phyloP scores from a whole-genome alignment of 2,888 invertebrate genomes.

The Shargacucullia verbasci region DNA sequence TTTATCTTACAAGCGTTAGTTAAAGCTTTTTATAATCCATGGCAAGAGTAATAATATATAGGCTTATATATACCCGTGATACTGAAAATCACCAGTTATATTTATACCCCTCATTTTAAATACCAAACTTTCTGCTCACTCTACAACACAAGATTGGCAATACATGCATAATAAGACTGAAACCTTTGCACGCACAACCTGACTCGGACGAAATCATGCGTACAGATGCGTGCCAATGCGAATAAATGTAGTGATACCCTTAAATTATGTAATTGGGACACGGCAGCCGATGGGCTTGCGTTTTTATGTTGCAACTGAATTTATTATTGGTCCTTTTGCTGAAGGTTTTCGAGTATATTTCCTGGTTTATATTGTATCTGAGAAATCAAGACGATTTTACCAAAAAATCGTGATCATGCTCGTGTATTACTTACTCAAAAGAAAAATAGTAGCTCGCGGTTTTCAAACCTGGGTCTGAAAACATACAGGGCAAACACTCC shows the following conservation, averaged over 20 bases:
- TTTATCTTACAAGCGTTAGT: no score
- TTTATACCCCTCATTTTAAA: no score
- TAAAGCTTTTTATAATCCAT: no score
- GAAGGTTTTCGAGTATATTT: not conserved
- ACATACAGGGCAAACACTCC: no score
- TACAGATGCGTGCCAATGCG: slow-evolving; percentile 39
- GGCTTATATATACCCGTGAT: no score
- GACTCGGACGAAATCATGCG: slow-evolving; percentile 38
- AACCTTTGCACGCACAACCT: slow-evolving; percentile 10
- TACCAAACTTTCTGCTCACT: not conserved
- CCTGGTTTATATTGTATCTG: not conserved
- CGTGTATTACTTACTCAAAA: no score
- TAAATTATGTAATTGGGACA: slow-evolving; percentile 66
- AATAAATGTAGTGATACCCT: slow-evolving; percentile 44
- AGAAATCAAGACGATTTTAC: no score
- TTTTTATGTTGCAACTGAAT: slow-evolving; percentile 46
- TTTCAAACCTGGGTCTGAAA: no score
- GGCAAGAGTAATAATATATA: no score
- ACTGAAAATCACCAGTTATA: no score
- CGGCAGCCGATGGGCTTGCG: slow-evolving; percentile 35
- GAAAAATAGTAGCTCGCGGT: no score
- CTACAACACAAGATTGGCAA: not conserved
- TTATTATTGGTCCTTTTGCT: slow-evolving; percentile 16
- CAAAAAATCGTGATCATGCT: no score
- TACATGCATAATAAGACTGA: not conserved